Evolutionary conservation across 2,797 vertebrate genomes (phyloP).

Genomic region (Hephaestus fuliginosus): DNA sequence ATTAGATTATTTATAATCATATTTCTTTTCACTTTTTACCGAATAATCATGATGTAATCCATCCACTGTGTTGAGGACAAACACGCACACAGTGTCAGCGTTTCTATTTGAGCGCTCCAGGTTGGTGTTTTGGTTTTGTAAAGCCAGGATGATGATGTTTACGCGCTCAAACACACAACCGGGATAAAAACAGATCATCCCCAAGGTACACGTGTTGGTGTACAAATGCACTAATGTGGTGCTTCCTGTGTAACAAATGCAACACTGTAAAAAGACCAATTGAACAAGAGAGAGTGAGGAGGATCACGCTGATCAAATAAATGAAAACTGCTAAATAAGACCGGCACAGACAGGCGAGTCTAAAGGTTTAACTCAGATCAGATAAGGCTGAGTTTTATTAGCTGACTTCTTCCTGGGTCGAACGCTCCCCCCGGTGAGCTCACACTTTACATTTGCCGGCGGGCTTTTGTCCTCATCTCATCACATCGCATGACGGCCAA

Average conservation of each 20-base stretch:
- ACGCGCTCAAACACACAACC: constrained; percentile 10
- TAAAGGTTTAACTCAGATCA: constrained; percentile 17
- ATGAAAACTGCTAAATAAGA: background rate
- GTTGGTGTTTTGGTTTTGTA: constrained; percentile 21
- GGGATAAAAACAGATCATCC: constrained; percentile 7
- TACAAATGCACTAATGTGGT: background rate
- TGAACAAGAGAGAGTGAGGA: background rate
- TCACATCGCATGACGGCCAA: constrained; percentile 59
- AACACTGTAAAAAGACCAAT: background rate
- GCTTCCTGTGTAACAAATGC: background rate
- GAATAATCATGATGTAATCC: background rate
- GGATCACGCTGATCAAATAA: background rate
- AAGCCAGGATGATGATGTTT: constrained; percentile 13
- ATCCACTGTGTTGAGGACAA: background rate
- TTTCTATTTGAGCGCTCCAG: background rate
- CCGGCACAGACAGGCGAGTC: background rate
- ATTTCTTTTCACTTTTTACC: background rate
- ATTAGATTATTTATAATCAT: background rate
- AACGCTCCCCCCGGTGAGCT: constrained; percentile 31
- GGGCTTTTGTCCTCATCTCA: constrained; percentile 49
- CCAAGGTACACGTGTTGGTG: constrained; percentile 1
- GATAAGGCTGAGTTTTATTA: background rate
- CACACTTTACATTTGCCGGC: constrained; percentile 27
- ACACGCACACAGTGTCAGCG: background rate
- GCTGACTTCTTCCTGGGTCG: constrained; percentile 28